Evolutionary conservation across 2,888 invertebrate species (phyloP), one percentile per base, ranked within the genome.

Genomic region (Eustalomyia histrio): DNA sequence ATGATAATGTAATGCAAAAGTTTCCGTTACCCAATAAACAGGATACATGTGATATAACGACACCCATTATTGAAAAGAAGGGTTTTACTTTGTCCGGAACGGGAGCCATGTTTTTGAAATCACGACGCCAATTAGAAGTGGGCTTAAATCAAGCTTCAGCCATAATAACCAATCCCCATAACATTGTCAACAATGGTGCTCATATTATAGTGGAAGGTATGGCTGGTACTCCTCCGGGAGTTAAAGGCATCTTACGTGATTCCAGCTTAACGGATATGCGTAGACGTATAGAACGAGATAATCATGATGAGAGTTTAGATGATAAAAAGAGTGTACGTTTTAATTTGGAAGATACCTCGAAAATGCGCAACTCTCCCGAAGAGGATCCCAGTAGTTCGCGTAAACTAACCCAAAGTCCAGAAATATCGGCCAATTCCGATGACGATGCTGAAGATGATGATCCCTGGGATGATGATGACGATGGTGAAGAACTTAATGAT

Each of bases 251-350:
- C 78, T 88, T 94, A 8, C 90, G 94, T 21, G 94, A 94, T 83
- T 93, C 94, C 64, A 90, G 92, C 35, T 81, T 90, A 43, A 89
- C 89, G 1, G 91, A 90, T 58, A 89, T 90, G 85, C 86, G 88
- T 3, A 84, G 90, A 7, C 85, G 88, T 3, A 65, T 80, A 18
- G 83, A 88, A 16, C 86, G 86, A 24, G 87, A 88, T 0, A 55
- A 76, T 2, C 65, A 79, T 9, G 69, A 78, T 1, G 65, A 68
- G 0, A 21, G 39, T 10, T 52, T 16, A 0, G 96, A 96, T 79
- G 95, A 95, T 76, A 93, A 93, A 79, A 96, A 96, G 87, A 95
- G 94, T 87, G 95, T 96, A 0, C 91, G 94, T 9, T 94, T 94
- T 84, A 93, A 93, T 88, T 88, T 94, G 72, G 81, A 81, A 18